A percentile compares a stretch with the other conserved stretches of the same genome.
phyloP scores from a whole-genome alignment of 53 echinoderm and acorn worm genomes.

The Arbacia lixula region DNA sequence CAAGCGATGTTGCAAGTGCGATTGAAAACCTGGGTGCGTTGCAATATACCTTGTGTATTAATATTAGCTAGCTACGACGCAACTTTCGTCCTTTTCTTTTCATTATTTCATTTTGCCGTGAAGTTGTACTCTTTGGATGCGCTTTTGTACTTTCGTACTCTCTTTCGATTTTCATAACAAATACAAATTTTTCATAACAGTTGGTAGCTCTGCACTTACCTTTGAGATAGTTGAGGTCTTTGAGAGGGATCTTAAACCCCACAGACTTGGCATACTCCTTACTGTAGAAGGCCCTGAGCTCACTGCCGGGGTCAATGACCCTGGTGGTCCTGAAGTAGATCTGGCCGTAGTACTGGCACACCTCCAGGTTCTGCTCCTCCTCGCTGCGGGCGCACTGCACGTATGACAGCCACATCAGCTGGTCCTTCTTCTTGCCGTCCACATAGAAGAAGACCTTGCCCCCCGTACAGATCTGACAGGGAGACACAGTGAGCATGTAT shows the following conservation, averaged over 20 bases:
- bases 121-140: too few species aligned
- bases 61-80: too few species aligned
- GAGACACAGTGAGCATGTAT: too few species aligned
- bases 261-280: constrained; percentile 11
- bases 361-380: constrained; percentile 41
- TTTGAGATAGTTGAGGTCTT: constrained; percentile 21
- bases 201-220: constrained; percentile 33
- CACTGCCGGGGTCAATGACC: constrained; percentile 40
- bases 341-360: constrained; percentile 10
- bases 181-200: too few species aligned
- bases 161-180: too few species aligned
- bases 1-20: too few species aligned
- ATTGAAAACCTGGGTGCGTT: too few species aligned
- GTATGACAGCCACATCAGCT: constrained; percentile 2
- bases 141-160: too few species aligned
- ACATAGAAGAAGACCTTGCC: constrained; percentile 39
- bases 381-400: constrained; percentile 22
- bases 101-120: too few species aligned
- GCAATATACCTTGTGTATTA: too few species aligned
- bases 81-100: too few species aligned
- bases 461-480: not conserved
- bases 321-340: constrained; percentile 47
- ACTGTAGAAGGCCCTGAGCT: constrained; percentile 47
- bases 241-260: constrained; percentile 14
- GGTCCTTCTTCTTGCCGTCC: constrained; percentile 17